Base-by-base conservation (phyloP, 2,797 vertebrate species). In the Lindbergichthys nudifrons region DNA sequence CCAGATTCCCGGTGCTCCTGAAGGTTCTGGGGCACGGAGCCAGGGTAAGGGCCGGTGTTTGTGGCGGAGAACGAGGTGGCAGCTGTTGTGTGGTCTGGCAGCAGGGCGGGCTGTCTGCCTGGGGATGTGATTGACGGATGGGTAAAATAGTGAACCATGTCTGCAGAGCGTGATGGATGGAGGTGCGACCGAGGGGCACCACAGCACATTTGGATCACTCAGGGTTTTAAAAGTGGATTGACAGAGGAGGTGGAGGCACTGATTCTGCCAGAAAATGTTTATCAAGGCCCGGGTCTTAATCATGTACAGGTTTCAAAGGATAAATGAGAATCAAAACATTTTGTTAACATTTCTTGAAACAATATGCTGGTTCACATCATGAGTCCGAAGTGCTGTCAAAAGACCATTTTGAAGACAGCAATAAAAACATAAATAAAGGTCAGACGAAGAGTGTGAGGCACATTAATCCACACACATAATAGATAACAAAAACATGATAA, bases 61-160 rank as follows among this genome's bases (percentile, higher is more conserved):
- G 69, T 47, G 79, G 62, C 52, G 45, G 45, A 79, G 72, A 47
- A 58, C 30, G 47, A 82, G 74, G 75, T 74, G 73, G 73, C 89
- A 91, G 90, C 80, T 88, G 85, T 70, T 85, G 78, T 81, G 81
- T 79, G 74, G 82, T 79, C 79, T 83, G 83, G 73, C 81, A 84
- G 69, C 47, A 64, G 70, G 59, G 72, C 10, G 10, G 60, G 58
- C 63, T 67, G 61, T 83, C 71, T 59, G 68, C 76, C 80, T 69
- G 58, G 78, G 82, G 63, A 71, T 60, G 72, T 92, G 92, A 91
- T 84, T 89, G 91, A 91, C 80, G 77, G 85, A 85, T 83, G 82
- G 84, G 68, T 71, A 70, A 77, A 90, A 85, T 23, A 72, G 70
- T 63, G 73, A 77, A 54, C 67, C 48, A 70, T 84, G 84, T 82